Conservation (phyloP, 2,888 invertebrate species). For the Lingula anatina region DNA sequence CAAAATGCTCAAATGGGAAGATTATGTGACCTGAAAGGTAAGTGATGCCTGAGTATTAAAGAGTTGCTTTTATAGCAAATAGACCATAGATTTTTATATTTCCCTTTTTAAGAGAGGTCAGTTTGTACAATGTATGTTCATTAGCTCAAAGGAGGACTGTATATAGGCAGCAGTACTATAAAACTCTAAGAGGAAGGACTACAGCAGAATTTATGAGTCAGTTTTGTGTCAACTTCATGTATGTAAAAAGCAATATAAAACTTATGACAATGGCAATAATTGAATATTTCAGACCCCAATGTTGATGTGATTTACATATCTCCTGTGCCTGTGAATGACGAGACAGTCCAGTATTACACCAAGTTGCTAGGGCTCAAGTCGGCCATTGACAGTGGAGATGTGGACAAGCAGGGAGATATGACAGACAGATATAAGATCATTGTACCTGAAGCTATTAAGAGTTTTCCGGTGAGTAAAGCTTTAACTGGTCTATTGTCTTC, state of each 20-base stretch:
- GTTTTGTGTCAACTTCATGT: too few relatives aligned
- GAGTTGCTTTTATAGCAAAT: too few relatives aligned
- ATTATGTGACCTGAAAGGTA: slow-evolving; percentile 49
- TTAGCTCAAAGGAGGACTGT: too few relatives aligned
- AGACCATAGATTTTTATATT: too few relatives aligned
- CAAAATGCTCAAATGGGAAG: slow-evolving; percentile 52
- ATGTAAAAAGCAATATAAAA: not conserved
- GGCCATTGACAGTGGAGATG: slow-evolving; percentile 45
- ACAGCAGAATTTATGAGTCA: too few relatives aligned
- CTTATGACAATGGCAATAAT: not conserved
- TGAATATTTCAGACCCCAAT: slow-evolving; percentile 42
- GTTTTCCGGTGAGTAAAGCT: slow-evolving; percentile 49
- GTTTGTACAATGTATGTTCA: too few relatives aligned
- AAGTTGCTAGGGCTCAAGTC: slow-evolving; percentile 46
- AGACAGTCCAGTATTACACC: slow-evolving; percentile 49
- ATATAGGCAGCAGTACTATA: too few relatives aligned
- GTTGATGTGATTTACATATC: slow-evolving; percentile 52
- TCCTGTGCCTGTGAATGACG: slow-evolving; percentile 49
- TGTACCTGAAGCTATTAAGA: slow-evolving; percentile 49
- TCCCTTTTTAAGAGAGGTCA: too few relatives aligned
- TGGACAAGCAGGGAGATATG: slow-evolving; percentile 42
- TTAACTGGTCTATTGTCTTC: too few relatives aligned
- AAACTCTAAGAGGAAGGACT: too few relatives aligned
- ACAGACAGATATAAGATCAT: slow-evolving; percentile 47
- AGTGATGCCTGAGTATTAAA: not conserved